Base-by-base conservation (phyloP, 2,888 invertebrate genomes). In the Pammene fasciana region DNA sequence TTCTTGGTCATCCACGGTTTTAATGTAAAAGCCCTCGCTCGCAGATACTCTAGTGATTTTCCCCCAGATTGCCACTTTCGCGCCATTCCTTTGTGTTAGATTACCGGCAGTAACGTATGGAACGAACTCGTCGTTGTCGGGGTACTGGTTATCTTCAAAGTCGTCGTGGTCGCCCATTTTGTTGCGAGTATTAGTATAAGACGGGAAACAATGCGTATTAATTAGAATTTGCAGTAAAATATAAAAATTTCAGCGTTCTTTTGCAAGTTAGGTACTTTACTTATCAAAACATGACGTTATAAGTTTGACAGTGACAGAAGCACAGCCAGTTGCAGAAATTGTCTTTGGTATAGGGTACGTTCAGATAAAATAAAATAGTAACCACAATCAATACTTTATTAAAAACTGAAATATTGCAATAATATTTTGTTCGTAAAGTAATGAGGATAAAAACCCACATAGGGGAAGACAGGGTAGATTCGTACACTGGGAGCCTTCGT, bases 61-160 rank as follows among this genome's bases (percentile, higher is more conserved):
- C 16, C 93, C 93, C 93, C 92, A 93, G 46, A 93, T 75, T 4
- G 85, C 78, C 0, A 93, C 85, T 86, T 90, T 92, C 78, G 89
- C 87, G 85, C 93, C 92, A 83, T 87, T 90, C 79, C 87, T 87
- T 73, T 89, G 89, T 16, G 85, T 75, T 5, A 93, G 82, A 74
- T 85, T 91, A 72, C 89, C 88, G 82, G 87, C 91, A 10, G 91
- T 91, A 71, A 92, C 90, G 72, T 92, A 93, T 0, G 92, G 93
- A 52, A 92, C 81, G 72, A 86, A 90, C 72, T 92, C 93, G 71
- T 93, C 90, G 76, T 91, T 90, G 73, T 93, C 92, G 0, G 93
- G 92, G 72, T 83, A 92, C 74, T 92, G 90, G 73, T 82, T 88
- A 71, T 93, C 93, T 81, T 93, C 93, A 65, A 86, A 86, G 72